Base-by-base conservation (phyloP, 2,113 vertebrate genomes). In the Pteruthius melanotis region DNA sequence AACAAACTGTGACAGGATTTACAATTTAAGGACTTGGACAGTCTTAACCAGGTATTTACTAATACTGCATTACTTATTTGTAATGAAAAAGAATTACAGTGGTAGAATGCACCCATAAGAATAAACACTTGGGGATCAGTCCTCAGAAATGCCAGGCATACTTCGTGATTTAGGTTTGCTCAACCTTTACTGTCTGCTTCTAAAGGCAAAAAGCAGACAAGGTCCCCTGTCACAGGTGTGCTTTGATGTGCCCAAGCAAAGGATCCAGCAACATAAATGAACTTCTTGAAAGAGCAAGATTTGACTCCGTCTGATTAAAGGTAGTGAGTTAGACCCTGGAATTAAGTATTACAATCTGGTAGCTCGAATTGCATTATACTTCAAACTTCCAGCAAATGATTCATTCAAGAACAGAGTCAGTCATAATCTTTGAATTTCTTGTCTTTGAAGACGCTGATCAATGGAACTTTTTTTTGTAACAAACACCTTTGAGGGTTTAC, bases 361-460 rank as follows among this genome's bases (percentile, higher is more conserved):
- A 87, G 35, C 33, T 50, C 40, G 52, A 56, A 82, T 13, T 26
- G 23, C 19, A 24, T 40, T 75, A 33, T 39, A 35, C 44, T 95
- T 94, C 77, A 49, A 56, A 71, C 26, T 54, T 84, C 57, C 47
- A 79, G 31, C 42, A 54, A 74, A 61, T 87, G 8, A 71, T 87
- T 87, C 15, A 71, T 84, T 77, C 47, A 94, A 70, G 40, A 81
- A 56, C 15, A 74, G 60, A 89, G 50, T 22, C 35, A 49, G 42
- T 52, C 15, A 61, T 61, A 47, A 66, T 68, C 52, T 87, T 94
- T 77, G 15, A 89, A 74, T 97, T 84, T 84, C 49, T 63, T 82
- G 49, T 37, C 80, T 94, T 95, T 94, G 72, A 96, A 93, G 61
- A 77, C 31, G 40, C 4, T 81, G 63, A 87, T 87, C 45, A 94